These are phyloP conservation scores for Amaurobius ferox DNA, from an alignment of 2,888 invertebrate genomes.

Conservation along the genomic window DNA sequence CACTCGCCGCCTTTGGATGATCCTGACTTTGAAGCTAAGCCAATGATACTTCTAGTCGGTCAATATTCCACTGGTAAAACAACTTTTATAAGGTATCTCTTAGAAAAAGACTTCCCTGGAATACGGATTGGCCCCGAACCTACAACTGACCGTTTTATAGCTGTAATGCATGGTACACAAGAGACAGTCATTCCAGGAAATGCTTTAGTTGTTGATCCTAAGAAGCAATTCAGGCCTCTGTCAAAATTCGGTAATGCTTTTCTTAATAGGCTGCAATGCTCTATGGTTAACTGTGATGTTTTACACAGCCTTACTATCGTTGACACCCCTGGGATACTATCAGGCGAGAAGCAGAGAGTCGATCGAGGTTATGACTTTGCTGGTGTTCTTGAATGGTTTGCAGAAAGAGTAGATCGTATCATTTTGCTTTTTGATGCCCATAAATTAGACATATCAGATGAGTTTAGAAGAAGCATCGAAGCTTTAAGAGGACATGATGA, in stretches of 20 bases:
- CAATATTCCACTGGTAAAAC: constrained; percentile 77
- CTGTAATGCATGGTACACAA: constrained; percentile 79
- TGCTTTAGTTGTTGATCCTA: constrained; percentile 80
- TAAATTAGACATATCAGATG: constrained; percentile 82
- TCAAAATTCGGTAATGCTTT: constrained; percentile 81
- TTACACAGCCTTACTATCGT: constrained; percentile 80
- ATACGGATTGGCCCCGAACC: constrained; percentile 84
- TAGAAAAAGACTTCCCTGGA: constrained; percentile 94
- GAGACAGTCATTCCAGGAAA: constrained; percentile 80
- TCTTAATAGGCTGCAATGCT: constrained; percentile 81
- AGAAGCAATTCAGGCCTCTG: constrained; percentile 80
- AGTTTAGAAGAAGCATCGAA: constrained; percentile 81
- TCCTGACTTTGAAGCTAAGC: constrained; percentile 76
- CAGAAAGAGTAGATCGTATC: constrained; percentile 81
- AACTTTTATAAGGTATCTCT: constrained; percentile 82
- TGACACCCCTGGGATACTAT: constrained; percentile 80
- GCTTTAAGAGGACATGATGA: constrained; percentile 79
- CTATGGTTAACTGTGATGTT: constrained; percentile 79
- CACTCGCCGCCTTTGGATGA: constrained; percentile 77
- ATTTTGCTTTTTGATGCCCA: constrained; percentile 81
- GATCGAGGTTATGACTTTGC: constrained; percentile 81
- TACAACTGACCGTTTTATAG: constrained; percentile 81
- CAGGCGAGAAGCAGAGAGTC: constrained; percentile 80
- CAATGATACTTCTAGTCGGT: constrained; percentile 76
- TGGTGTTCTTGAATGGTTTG: constrained; percentile 81